phyloP scores from a whole-genome alignment of 2,888 invertebrate species.

The Heliconius cydno region DNA sequence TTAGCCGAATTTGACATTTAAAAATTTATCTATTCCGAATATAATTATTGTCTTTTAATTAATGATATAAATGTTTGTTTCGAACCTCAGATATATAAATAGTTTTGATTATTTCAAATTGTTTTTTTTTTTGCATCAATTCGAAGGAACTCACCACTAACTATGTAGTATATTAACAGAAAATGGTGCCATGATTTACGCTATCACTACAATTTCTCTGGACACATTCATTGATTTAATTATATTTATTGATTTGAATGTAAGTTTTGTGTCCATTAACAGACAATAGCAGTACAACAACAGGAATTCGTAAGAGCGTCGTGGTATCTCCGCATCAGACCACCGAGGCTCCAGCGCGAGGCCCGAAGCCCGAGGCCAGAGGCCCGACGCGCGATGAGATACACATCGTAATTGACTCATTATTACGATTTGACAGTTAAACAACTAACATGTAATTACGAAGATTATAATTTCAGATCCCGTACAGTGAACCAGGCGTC shows the following conservation, averaged over 20 bases:
- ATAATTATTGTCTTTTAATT: not conserved
- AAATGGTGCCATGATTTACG: not conserved
- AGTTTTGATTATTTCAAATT: not conserved
- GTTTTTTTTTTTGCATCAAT: not conserved
- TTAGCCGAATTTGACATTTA: constrained; percentile 23
- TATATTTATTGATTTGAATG: not conserved
- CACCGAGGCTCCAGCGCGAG: constrained; percentile 19
- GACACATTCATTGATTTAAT: not conserved
- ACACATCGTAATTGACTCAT: constrained; percentile 63
- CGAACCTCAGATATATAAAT: not conserved
- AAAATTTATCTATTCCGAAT: not conserved
- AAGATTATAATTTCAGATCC: constrained; percentile 52
- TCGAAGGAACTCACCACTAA: not conserved
- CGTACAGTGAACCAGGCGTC: constrained; percentile 54
- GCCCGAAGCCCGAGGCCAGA: constrained; percentile 5
- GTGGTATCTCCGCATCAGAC: not conserved
- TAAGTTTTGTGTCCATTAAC: not conserved
- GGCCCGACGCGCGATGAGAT: constrained; percentile 41
- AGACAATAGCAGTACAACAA: not conserved
- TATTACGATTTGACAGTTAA: constrained; percentile 65
- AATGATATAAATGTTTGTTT: not conserved
- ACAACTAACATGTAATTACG: constrained; percentile 64
- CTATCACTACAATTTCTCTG: not conserved
- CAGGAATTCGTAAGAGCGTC: not conserved
- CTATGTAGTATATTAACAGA: too few species aligned